phyloP scores from a whole-genome alignment of 2,113 vertebrate species.

The Paramormyrops kingsleyae region DNA sequence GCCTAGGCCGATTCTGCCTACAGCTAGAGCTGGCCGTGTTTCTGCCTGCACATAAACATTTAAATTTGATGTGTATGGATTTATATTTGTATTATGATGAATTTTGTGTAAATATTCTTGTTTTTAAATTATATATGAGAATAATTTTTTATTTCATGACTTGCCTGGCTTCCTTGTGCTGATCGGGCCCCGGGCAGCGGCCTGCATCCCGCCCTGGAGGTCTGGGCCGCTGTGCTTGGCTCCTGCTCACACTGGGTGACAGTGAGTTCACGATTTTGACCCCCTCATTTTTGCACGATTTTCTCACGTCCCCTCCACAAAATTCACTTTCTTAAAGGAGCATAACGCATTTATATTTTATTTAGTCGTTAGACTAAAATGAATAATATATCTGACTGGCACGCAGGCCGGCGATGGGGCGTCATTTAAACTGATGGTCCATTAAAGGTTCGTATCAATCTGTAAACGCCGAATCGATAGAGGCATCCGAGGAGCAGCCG shows the following conservation, averaged over 20 bases:
- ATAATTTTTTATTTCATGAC: background rate
- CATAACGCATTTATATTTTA: background rate
- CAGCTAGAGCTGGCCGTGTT: background rate
- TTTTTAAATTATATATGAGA: background rate
- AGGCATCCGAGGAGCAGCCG: background rate
- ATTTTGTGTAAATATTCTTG: background rate
- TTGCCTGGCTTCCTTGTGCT: background rate
- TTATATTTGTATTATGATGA: background rate
- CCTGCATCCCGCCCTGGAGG: background rate
- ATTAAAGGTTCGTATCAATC: background rate
- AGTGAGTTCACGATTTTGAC: background rate
- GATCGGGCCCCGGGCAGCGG: background rate
- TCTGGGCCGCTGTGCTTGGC: background rate
- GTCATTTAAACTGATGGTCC: background rate
- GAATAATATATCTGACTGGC: background rate
- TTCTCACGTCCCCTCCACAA: background rate
- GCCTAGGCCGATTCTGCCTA: background rate
- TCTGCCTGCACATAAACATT: background rate
- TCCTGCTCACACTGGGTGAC: background rate
- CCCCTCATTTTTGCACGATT: background rate
- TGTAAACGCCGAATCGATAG: conserved; percentile 2
- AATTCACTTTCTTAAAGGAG: background rate
- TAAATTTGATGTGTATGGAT: background rate
- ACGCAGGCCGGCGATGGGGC: background rate
- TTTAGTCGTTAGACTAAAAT: background rate